Evolutionary conservation across 2,888 invertebrate species (phyloP).

Genomic region (Oligia latruncula): DNA sequence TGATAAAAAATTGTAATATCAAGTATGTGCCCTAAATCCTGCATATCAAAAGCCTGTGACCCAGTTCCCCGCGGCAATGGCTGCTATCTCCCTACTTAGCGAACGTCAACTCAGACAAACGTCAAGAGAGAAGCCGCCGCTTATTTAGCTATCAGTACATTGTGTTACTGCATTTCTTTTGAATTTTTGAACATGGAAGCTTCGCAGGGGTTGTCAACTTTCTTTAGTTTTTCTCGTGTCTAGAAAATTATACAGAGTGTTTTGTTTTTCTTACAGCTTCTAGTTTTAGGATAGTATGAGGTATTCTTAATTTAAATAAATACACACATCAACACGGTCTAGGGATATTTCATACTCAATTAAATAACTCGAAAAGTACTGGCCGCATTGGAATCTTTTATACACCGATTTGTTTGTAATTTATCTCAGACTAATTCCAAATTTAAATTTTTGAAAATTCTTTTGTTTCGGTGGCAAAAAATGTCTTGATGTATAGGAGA

Average conservation of each 20-base stretch:
- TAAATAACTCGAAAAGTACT: too few relatives aligned
- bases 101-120: slow-evolving; percentile 49
- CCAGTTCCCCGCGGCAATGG: slow-evolving; percentile 69
- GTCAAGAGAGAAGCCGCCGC: slow-evolving; percentile 69
- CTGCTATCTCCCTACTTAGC: slow-evolving; percentile 73
- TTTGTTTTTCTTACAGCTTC: slow-evolving; percentile 1
- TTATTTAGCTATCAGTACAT: slow-evolving; percentile 66
- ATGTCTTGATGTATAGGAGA: too few relatives aligned
- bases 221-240: background rate
- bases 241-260: background rate
- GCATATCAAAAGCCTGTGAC: slow-evolving; percentile 70
- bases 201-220: background rate
- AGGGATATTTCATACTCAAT: too few relatives aligned
- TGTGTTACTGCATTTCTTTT: slow-evolving; percentile 25
- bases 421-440: too few relatives aligned
- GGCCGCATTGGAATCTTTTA: too few relatives aligned
- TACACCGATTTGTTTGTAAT: too few relatives aligned
- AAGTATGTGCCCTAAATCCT: slow-evolving; percentile 66
- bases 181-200: slow-evolving; percentile 5
- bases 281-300: background rate
- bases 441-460: too few relatives aligned
- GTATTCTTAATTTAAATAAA: background rate
- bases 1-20: slow-evolving; percentile 47
- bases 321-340: too few relatives aligned
- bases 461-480: too few relatives aligned